Percentiles rank a stretch among this genome's conserved stretches.
Conservation (phyloP, 2,113 vertebrate species). For the Tetraodon nigroviridis region DNA sequence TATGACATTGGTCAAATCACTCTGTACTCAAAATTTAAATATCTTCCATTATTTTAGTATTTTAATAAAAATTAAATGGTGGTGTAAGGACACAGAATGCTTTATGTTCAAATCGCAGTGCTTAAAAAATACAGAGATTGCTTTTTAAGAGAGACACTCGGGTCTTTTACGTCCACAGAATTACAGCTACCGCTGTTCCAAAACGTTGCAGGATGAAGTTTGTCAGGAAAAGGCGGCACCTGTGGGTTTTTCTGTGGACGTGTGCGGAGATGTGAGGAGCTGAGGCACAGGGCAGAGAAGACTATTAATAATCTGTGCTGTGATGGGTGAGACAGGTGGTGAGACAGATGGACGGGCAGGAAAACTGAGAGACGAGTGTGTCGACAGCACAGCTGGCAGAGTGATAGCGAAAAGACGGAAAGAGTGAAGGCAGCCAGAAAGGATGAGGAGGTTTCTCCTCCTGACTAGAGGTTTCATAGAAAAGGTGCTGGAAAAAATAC, state of each 20-base stretch:
- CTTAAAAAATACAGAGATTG: neutral
- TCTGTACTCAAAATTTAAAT: too few species aligned
- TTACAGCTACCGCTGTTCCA: too few species aligned
- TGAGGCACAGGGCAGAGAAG: too few species aligned
- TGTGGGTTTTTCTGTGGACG: constrained; percentile 29
- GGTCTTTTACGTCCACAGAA: too few species aligned
- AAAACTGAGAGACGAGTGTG: constrained; percentile 3
- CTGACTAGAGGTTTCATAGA: constrained; percentile 38
- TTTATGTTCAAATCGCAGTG: constrained; percentile 34
- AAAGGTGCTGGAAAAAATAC: constrained; percentile 18
- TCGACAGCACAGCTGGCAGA: constrained; percentile 13
- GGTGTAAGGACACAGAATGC: neutral
- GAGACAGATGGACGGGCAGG: constrained; percentile 5
- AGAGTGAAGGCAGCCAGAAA: neutral
- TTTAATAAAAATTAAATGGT: too few species aligned
- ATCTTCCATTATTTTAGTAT: too few species aligned
- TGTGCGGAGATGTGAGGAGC: constrained; percentile 31
- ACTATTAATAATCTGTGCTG: constrained; percentile 51
- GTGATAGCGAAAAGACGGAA: neutral
- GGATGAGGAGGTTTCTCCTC: constrained; percentile 39
- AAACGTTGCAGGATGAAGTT: too few species aligned
- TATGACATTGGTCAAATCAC: neutral
- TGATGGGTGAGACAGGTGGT: constrained; percentile 13
- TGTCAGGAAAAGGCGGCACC: too few species aligned
- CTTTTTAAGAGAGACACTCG: too few species aligned